A percentile compares a stretch with the other conserved stretches of the same genome.
Conservation (phyloP, 1,140 invertebrate species). For the Eufriesea mexicana region DNA sequence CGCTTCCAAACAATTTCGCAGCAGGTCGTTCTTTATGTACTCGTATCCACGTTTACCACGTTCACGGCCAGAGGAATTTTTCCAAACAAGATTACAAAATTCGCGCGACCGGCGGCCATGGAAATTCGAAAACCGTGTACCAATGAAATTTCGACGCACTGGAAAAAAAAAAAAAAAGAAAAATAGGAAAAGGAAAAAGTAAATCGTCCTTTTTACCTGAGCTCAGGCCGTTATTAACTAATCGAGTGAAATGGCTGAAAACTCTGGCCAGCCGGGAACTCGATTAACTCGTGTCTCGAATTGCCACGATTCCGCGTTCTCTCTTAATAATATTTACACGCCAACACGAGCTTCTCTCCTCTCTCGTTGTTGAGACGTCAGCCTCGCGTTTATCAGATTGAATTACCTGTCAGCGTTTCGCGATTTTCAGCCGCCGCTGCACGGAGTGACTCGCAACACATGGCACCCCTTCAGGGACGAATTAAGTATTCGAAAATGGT, state of each 20-base stretch:
- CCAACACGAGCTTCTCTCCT: neutral
- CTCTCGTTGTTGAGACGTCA: neutral
- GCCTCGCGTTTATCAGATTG: conserved; percentile 33
- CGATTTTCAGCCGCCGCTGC: conserved; percentile 33
- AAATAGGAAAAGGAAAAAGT: neutral
- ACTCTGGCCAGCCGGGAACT: neutral
- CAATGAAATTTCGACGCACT: neutral
- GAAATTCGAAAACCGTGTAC: neutral
- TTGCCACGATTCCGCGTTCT: neutral
- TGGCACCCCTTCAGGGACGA: neutral
- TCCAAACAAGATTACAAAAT: neutral
- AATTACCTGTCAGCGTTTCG: conserved; percentile 53
- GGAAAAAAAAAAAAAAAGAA: too few species aligned
- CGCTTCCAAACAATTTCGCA: neutral
- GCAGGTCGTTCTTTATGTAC: neutral
- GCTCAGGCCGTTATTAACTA: neutral
- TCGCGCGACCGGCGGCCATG: neutral
- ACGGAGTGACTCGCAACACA: neutral
- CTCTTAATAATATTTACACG: conserved; percentile 26
- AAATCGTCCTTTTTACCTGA: neutral
- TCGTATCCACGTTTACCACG: neutral
- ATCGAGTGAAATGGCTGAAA: neutral
- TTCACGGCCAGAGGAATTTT: neutral
- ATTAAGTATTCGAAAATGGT: neutral
- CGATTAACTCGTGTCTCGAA: neutral